phyloP scores from a whole-genome alignment of 2,113 vertebrate species.

The Serinus canaria region DNA sequence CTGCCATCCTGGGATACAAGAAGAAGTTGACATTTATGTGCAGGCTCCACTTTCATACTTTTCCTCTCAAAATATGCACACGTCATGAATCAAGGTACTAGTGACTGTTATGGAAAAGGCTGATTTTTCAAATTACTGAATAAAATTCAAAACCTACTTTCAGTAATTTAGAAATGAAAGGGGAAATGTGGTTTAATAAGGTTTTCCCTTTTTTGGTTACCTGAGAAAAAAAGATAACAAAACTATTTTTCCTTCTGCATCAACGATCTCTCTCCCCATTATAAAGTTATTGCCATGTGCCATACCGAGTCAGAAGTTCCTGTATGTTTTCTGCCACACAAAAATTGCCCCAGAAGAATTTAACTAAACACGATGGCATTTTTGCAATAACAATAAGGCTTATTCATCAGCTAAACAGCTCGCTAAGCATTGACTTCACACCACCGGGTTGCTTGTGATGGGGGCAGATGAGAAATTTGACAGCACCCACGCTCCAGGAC shows the following conservation, averaged over 20 bases:
- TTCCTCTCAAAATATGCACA: background rate
- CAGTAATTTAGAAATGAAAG: background rate
- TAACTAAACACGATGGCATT: background rate
- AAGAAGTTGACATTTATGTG: constrained; percentile 5
- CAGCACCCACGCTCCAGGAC: constrained; percentile 5
- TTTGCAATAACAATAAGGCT: background rate
- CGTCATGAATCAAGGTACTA: constrained; percentile 22
- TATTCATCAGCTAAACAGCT: background rate
- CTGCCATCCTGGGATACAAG: constrained; percentile 21
- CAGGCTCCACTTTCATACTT: background rate
- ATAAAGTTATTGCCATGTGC: background rate
- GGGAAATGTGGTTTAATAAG: background rate
- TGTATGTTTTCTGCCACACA: background rate
- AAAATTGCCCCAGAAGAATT: background rate
- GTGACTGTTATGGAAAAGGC: background rate
- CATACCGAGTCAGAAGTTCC: background rate
- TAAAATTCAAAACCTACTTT: constrained; percentile 24
- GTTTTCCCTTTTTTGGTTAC: background rate
- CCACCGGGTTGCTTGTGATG: background rate
- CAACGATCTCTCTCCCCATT: background rate
- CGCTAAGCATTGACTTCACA: background rate
- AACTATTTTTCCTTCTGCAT: background rate
- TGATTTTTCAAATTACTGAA: background rate
- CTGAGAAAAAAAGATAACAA: background rate
- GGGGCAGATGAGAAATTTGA: constrained; percentile 47